A percentile compares a stretch with the other conserved stretches of the same genome.
Evolutionary conservation across 2,888 invertebrate species (phyloP).

Genomic region (Mongoloraphidia duomilia): DNA sequence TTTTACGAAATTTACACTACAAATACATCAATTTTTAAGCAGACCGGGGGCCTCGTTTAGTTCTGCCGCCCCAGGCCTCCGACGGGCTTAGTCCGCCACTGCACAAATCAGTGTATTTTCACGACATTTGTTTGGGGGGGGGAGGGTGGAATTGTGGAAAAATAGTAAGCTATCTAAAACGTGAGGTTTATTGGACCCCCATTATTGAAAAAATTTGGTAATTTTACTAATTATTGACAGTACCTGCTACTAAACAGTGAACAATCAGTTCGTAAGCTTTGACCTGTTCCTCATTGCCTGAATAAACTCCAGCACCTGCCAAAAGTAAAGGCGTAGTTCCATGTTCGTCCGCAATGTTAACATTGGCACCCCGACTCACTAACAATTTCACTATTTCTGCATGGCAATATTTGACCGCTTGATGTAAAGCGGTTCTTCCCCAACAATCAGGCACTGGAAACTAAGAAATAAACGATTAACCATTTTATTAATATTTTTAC

Average conservation of each 20-base stretch:
- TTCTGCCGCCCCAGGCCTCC: too few species aligned
- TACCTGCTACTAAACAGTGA: constrained; percentile 21
- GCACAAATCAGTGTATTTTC: too few species aligned
- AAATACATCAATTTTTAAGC: too few species aligned
- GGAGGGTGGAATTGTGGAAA: too few species aligned
- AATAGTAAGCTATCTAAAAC: too few species aligned
- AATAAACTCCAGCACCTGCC: constrained; percentile 23
- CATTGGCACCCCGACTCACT: constrained; percentile 23
- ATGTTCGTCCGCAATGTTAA: constrained; percentile 25
- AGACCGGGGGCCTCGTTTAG: too few species aligned
- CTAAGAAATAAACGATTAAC: constrained; percentile 22
- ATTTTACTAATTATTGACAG: constrained; percentile 7
- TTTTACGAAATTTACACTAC: too few species aligned
- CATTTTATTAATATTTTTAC: constrained; percentile 1
- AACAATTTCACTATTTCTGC: constrained; percentile 23
- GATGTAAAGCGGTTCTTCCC: constrained; percentile 27
- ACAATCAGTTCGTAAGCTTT: constrained; percentile 24
- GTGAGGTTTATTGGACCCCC: too few species aligned
- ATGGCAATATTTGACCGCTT: constrained; percentile 27
- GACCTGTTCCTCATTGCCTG: constrained; percentile 13
- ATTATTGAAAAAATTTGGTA: too few species aligned
- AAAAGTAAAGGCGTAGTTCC: constrained; percentile 28
- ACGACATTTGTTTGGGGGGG: too few species aligned
- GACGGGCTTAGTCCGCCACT: too few species aligned
- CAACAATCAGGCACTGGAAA: constrained; percentile 25